These are phyloP conservation scores for Epizoanthus illoricatus DNA, from an alignment of 92 coral and sea anemone species.

Conservation along the genomic window DNA sequence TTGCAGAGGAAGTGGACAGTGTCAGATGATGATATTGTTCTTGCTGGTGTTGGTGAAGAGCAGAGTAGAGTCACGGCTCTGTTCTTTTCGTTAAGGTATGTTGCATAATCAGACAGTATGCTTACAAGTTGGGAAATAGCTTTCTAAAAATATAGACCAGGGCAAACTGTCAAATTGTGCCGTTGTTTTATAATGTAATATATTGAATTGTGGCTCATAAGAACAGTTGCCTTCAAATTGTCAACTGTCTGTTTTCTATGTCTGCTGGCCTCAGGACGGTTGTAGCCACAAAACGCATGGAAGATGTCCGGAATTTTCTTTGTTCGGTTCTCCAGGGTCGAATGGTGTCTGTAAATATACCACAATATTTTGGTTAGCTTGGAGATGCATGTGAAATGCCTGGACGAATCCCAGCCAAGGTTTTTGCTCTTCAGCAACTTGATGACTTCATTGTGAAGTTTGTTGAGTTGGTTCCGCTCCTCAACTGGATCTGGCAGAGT, in stretches of 20 bases:
- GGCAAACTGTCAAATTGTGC: too few species aligned
- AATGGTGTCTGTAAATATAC: too few species aligned
- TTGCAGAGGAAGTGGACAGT: too few species aligned
- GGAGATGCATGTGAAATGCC: conserved; percentile 32
- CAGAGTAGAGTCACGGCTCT: background rate
- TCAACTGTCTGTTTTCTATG: too few species aligned
- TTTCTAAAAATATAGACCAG: too few species aligned
- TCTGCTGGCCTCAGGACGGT: conserved; percentile 30
- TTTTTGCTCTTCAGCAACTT: conserved; percentile 35
- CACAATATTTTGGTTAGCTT: too few species aligned
- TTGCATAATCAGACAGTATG: too few species aligned
- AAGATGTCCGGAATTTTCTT: conserved; percentile 34
- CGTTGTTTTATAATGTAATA: too few species aligned
- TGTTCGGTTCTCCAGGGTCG: conserved; percentile 22
- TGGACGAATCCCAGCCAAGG: conserved; percentile 28
- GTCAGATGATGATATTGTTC: background rate
- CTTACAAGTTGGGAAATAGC: too few species aligned
- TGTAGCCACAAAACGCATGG: conserved; percentile 22
- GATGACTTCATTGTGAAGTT: conserved; percentile 28
- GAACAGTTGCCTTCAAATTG: conserved; percentile 20
- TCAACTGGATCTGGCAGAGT: conserved; percentile 26
- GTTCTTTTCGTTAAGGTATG: background rate
- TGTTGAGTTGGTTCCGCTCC: conserved; percentile 25
- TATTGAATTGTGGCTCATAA: background rate
- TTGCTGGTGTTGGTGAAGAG: background rate